Percentiles rank a stretch among this genome's conserved stretches.
Evolutionary conservation across 2,797 vertebrate species (phyloP).

Genomic region (Helarctos malayanus): DNA sequence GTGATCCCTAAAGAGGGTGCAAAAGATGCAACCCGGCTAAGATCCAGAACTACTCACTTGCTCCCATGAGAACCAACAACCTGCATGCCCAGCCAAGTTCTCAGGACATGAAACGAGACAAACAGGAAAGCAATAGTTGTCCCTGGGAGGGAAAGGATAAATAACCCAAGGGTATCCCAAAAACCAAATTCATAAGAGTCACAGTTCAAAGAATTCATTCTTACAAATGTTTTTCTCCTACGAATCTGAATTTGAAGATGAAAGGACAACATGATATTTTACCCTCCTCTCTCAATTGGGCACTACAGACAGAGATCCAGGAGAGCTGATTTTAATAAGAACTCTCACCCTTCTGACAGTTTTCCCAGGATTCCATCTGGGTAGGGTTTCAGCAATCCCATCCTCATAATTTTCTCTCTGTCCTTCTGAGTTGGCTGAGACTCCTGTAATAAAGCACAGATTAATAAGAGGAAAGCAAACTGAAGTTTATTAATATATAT

Average conservation of each 20-base stretch:
- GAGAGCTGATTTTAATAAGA: neutral
- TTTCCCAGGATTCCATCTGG: neutral
- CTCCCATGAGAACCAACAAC: neutral
- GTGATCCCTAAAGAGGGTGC: neutral
- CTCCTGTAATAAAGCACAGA: neutral
- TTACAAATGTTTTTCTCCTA: neutral
- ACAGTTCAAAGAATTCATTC: neutral
- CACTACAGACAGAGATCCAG: neutral
- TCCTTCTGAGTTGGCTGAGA: neutral
- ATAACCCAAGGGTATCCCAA: neutral
- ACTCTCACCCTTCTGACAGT: neutral
- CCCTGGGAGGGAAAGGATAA: neutral
- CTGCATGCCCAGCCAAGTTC: neutral
- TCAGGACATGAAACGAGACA: neutral
- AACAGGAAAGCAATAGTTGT: neutral
- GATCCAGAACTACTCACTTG: neutral
- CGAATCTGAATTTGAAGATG: neutral
- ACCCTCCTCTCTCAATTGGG: neutral
- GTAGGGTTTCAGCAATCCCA: neutral
- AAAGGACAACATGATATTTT: neutral
- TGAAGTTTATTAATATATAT: neutral
- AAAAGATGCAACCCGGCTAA: neutral
- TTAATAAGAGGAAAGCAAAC: neutral
- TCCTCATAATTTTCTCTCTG: neutral
- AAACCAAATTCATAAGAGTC: neutral